Conservation (phyloP, 2,888 invertebrate species). For the Coenonympha glycerion region DNA sequence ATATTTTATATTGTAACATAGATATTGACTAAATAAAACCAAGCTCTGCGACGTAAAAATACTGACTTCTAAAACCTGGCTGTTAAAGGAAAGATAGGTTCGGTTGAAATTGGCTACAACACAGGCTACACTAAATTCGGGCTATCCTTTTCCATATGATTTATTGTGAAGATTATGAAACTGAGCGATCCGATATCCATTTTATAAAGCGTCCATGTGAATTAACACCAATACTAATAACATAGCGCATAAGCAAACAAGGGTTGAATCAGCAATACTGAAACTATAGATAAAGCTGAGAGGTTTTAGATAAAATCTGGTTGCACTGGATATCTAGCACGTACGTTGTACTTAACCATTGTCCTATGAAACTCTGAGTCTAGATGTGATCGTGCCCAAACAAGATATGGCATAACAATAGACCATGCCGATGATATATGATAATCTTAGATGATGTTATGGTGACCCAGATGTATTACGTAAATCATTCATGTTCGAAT, state of each 20-base stretch:
- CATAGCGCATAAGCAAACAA: neutral
- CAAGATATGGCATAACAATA: constrained; percentile 10
- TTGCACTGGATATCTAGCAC: constrained; percentile 3
- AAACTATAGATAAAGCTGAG: constrained; percentile 1
- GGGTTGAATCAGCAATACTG: neutral
- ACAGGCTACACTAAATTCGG: neutral
- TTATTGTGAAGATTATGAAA: neutral
- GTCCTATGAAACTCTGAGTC: constrained; percentile 8
- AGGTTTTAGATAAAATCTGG: constrained; percentile 5
- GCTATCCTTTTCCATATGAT: neutral
- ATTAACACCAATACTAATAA: neutral
- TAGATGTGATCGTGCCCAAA: constrained; percentile 10
- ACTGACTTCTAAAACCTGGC: too few species aligned
- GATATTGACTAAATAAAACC: too few species aligned
- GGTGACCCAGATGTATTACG: neutral
- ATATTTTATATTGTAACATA: too few species aligned
- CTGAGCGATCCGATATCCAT: neutral
- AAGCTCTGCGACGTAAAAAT: too few species aligned
- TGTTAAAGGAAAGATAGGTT: too few species aligned
- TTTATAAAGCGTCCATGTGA: neutral
- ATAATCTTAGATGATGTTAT: neutral
- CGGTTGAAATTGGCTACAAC: too few species aligned
- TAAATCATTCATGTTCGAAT: too few species aligned
- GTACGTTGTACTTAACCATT: neutral
- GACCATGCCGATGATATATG: neutral